Conservation (phyloP, 2,797 vertebrate genomes). For the Petrocephalus sullivani region DNA sequence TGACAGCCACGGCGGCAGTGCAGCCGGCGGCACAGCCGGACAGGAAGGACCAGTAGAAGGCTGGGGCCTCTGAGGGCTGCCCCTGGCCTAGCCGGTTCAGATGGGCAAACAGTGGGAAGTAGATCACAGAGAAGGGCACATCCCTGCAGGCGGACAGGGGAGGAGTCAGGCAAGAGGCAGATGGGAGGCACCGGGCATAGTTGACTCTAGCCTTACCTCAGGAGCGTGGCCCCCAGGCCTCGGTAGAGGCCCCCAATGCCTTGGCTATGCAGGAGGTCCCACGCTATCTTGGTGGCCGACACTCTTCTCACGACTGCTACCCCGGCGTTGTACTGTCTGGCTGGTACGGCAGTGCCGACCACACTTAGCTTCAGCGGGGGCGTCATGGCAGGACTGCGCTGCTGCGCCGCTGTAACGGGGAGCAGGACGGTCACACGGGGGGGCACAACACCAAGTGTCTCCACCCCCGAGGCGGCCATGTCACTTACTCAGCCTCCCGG, state of each 20-base stretch:
- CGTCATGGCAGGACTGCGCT: constrained; percentile 53
- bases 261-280: constrained; percentile 67
- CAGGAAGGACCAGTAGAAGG: constrained; percentile 73
- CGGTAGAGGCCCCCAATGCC: constrained; percentile 70
- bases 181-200: not conserved
- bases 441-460: not conserved
- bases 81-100: constrained; percentile 65
- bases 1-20: constrained; percentile 68
- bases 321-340: constrained; percentile 62
- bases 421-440: not conserved
- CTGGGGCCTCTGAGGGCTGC: constrained; percentile 52
- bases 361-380: constrained; percentile 62
- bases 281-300: constrained; percentile 69
- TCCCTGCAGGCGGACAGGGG: constrained; percentile 53
- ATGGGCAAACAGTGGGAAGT: constrained; percentile 76
- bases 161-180: not conserved
- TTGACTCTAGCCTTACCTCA: constrained; percentile 55
- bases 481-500: constrained; percentile 67
- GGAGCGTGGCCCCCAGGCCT: constrained; percentile 71
- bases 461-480: not conserved
- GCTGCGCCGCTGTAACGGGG: constrained; percentile 61
- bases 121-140: constrained; percentile 74
- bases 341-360: constrained; percentile 56
- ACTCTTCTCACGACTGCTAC: constrained; percentile 49
- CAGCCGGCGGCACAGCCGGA: constrained; percentile 70